These are phyloP conservation scores for Mus minutoides DNA, from an alignment of 2,797 vertebrate genomes.

Conservation along the genomic window DNA sequence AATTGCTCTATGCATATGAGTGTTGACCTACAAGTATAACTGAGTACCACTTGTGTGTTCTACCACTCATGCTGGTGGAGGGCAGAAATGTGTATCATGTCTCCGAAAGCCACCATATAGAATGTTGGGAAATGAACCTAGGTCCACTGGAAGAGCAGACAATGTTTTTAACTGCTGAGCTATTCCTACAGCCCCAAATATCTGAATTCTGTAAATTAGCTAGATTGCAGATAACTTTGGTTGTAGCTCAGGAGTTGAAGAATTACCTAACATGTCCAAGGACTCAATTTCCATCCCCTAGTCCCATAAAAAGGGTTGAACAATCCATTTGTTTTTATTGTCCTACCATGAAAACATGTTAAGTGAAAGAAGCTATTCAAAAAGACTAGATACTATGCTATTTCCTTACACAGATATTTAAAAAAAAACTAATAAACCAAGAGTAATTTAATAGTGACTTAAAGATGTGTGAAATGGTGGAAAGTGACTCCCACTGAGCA, in stretches of 20 bases:
- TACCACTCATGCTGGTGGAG: background rate
- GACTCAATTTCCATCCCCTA: background rate
- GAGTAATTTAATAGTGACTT: constrained; percentile 19
- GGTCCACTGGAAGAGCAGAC: background rate
- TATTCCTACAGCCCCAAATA: background rate
- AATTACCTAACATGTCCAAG: background rate
- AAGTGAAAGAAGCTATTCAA: constrained; percentile 3
- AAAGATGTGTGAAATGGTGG: background rate
- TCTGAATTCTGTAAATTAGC: constrained; percentile 29
- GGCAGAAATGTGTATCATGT: background rate
- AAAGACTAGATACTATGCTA: background rate
- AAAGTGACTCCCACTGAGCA: background rate
- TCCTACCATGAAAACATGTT: background rate
- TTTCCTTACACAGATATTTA: background rate
- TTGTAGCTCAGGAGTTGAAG: background rate
- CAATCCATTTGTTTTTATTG: constrained; percentile 10
- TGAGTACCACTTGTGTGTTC: background rate
- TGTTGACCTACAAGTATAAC: background rate
- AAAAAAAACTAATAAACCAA: background rate
- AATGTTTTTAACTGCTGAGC: background rate
- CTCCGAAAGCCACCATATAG: too few species aligned
- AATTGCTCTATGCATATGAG: background rate
- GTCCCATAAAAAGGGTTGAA: background rate
- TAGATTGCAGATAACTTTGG: background rate
- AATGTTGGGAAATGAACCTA: background rate